phyloP scores from a whole-genome alignment of 2,888 invertebrate species.

The Heliconius erato region DNA sequence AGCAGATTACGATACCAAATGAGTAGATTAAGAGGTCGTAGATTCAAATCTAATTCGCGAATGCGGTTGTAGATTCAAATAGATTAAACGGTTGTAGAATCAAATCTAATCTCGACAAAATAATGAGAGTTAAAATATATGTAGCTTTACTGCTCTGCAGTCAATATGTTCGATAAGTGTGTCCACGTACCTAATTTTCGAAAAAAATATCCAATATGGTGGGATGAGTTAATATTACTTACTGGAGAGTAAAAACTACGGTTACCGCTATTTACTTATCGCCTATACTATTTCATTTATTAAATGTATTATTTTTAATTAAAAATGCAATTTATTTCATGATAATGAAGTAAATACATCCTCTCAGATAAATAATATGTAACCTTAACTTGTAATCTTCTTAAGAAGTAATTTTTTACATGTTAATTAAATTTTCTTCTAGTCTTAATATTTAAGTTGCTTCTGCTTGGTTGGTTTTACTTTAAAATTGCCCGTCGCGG shows the following conservation, averaged over 20 bases:
- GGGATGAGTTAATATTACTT: background rate
- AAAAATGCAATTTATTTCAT: background rate
- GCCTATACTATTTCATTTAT: too few relatives aligned
- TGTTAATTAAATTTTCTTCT: slow-evolving; percentile 3
- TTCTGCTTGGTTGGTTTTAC: background rate
- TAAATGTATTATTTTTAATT: too few relatives aligned
- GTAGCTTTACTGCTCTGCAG: background rate
- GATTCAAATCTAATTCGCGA: too few relatives aligned
- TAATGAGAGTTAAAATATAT: too few relatives aligned
- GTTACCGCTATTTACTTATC: too few relatives aligned
- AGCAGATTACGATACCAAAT: too few relatives aligned
- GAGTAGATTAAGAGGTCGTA: too few relatives aligned
- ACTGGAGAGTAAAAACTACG: background rate
- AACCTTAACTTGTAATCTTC: too few relatives aligned
- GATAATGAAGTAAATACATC: background rate
- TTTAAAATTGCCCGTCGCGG: background rate
- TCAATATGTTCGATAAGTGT: background rate
- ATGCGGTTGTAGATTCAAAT: too few relatives aligned
- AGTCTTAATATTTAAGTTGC: slow-evolving; percentile 17
- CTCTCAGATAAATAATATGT: background rate
- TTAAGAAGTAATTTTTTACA: slow-evolving; percentile 4
- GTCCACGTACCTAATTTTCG: background rate
- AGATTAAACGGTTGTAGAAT: too few relatives aligned
- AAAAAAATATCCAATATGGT: background rate
- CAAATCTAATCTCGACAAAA: too few relatives aligned